Evolutionary conservation across 2,888 invertebrate species (phyloP), one percentile per base, ranked within the genome.

Genomic region (Mamestra brassicae): DNA sequence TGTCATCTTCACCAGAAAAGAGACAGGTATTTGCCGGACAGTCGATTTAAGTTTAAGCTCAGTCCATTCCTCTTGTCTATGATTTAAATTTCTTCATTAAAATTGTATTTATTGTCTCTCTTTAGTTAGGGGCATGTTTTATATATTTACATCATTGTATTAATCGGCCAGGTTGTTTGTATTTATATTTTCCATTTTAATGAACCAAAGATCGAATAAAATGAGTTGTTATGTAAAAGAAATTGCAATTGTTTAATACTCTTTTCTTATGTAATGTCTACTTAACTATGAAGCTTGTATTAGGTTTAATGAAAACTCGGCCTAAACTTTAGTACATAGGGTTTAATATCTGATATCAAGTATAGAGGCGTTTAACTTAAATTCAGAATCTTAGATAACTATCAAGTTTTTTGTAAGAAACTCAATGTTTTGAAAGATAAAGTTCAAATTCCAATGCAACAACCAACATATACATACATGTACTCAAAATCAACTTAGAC

Each of bases 171-270:
- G 50, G 17, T 62, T 52, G 34, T 36, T 58, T 26, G 3, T 78
- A 42, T 45, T 5, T 66, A 47, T 54, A 50, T 68, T 57, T 68
- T 55, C 8, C 42, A 62, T 58, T 52, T 6, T 47, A 47, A 26
- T n/a, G 66, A 73, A 70, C 80, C 81, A 81, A 81, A 81, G 80
- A 81, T 70, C 15, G 66, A 55, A 26, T 58, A 26, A 65, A 65
- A 67, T 55, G 61, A 58, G 50, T 66, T 69, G 36, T 64, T 57
- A 45, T 71, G 36, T 60, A 11, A 71, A 52, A 26, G 8, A 15
- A 42, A 2, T 17, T 76, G 65, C 15, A 62, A 65, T 50, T 50
- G 15, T 52, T 52, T 17, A 17, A 52, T 69, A 50, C 57, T 57
- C 17, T 78, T 50, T 42, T 42, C n/a, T 61, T 8, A 26, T 45